Conservation (phyloP, 2,113 vertebrate genomes). For the Micronycteris hirsuta region DNA sequence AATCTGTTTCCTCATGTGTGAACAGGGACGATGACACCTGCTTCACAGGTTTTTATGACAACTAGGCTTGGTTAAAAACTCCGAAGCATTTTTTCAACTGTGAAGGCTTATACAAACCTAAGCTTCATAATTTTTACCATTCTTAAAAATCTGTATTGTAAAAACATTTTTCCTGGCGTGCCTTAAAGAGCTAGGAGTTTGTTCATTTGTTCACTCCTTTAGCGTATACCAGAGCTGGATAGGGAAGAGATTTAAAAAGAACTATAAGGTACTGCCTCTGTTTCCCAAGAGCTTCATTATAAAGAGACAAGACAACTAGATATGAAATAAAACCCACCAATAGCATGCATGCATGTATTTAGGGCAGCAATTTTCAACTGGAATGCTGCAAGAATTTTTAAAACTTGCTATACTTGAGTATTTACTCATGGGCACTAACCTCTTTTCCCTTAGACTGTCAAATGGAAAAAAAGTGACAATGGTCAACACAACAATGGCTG, state of each 20-base stretch:
- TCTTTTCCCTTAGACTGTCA: not conserved
- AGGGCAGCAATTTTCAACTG: not conserved
- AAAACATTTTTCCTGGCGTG: not conserved
- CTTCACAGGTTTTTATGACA: not conserved
- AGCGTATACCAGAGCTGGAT: not conserved
- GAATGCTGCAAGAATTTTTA: not conserved
- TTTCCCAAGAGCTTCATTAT: not conserved
- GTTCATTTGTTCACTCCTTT: not conserved
- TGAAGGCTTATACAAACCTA: not conserved
- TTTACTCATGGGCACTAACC: not conserved
- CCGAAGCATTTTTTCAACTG: not conserved
- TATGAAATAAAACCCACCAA: not conserved
- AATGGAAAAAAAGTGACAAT: not conserved
- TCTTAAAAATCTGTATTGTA: slow-evolving; percentile 9
- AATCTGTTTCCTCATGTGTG: not conserved
- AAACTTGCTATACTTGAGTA: not conserved
- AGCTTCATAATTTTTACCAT: not conserved
- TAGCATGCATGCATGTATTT: not conserved
- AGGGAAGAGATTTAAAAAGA: not conserved
- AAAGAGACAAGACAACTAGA: slow-evolving; percentile 10
- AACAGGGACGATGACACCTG: not conserved
- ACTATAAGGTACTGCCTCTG: not conserved
- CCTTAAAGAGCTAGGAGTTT: not conserved
- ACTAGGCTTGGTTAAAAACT: not conserved
- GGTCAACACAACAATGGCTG: not conserved